These are phyloP conservation scores for Phacellophora camtschatica DNA, from an alignment of 30 jellyfish, hydroid and myxozoan genomes.

Conservation along the genomic window DNA sequence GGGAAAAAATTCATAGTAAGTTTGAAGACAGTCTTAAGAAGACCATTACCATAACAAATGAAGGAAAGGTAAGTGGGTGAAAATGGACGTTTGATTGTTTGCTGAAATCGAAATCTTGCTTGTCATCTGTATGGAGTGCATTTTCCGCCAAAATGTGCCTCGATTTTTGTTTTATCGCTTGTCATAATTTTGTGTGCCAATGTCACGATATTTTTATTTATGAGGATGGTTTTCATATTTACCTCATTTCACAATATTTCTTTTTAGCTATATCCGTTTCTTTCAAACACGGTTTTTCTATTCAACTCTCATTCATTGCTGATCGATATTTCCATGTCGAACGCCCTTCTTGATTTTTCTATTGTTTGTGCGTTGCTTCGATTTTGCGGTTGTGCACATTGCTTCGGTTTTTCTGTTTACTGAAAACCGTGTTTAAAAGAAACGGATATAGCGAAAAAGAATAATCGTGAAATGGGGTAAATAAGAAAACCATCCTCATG, in stretches of 20 bases:
- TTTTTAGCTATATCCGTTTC: too few species aligned
- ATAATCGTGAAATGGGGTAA: too few species aligned
- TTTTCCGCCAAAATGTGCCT: not conserved
- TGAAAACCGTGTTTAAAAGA: too few species aligned
- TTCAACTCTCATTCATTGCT: not conserved
- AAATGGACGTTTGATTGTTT: not conserved
- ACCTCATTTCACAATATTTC: not conserved
- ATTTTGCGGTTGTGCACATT: too few species aligned
- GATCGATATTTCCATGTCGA: not conserved
- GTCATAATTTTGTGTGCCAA: not conserved
- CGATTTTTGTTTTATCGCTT: not conserved
- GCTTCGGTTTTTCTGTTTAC: too few species aligned
- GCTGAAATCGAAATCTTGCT: too few species aligned
- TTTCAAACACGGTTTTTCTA: not conserved
- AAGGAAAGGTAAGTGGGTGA: too few species aligned
- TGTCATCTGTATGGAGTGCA: not conserved
- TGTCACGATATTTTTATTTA: not conserved
- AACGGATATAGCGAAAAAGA: too few species aligned
- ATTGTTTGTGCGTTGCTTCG: conserved; percentile 16
- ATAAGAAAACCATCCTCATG: too few species aligned
- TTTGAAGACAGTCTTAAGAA: too few species aligned
- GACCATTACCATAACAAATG: too few species aligned
- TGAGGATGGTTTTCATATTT: not conserved
- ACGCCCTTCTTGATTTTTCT: not conserved
- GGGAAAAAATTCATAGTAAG: too few species aligned